A percentile compares a stretch with the other conserved stretches of the same genome.
These are phyloP conservation scores for Acrobasis suavella DNA, from an alignment of 2,888 invertebrate genomes.

Conservation along the genomic window DNA sequence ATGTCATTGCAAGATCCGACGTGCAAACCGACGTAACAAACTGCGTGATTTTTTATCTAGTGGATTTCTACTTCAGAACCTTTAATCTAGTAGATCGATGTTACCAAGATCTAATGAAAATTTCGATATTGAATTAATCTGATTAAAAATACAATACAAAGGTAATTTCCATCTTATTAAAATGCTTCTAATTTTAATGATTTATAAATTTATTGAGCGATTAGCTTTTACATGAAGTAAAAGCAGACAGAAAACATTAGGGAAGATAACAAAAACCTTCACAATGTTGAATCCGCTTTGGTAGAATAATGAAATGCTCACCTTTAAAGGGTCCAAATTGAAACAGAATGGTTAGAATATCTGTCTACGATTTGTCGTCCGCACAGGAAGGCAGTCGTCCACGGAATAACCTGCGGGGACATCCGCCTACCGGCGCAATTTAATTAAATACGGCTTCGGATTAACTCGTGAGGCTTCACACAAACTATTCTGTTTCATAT, in stretches of 20 bases:
- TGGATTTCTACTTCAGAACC: too few species aligned
- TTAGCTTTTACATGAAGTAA: too few species aligned
- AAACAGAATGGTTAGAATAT: conserved; percentile 14
- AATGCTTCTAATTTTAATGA: too few species aligned
- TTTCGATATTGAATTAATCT: too few species aligned
- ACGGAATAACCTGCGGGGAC: conserved; percentile 61
- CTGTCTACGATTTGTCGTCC: conserved; percentile 46
- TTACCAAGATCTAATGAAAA: too few species aligned
- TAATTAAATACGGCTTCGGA: conserved; percentile 82
- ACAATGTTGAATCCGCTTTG: neutral
- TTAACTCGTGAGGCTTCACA: conserved; percentile 76
- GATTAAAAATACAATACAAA: too few species aligned
- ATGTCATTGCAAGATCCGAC: conserved; percentile 47
- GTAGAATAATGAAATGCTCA: conserved; percentile 25
- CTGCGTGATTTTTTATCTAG: conserved; percentile 40
- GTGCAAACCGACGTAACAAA: conserved; percentile 39
- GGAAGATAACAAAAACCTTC: too few species aligned
- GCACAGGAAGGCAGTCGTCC: conserved; percentile 51
- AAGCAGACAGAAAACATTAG: too few species aligned
- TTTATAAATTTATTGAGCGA: too few species aligned
- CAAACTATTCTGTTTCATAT: conserved; percentile 75
- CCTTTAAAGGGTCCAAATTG: conserved; percentile 29
- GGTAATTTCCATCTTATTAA: too few species aligned
- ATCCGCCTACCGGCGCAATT: conserved; percentile 70
- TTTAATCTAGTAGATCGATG: too few species aligned